These are phyloP conservation scores for Melinaea marsaeus DNA, from an alignment of 2,888 invertebrate species.

Conservation along the genomic window DNA sequence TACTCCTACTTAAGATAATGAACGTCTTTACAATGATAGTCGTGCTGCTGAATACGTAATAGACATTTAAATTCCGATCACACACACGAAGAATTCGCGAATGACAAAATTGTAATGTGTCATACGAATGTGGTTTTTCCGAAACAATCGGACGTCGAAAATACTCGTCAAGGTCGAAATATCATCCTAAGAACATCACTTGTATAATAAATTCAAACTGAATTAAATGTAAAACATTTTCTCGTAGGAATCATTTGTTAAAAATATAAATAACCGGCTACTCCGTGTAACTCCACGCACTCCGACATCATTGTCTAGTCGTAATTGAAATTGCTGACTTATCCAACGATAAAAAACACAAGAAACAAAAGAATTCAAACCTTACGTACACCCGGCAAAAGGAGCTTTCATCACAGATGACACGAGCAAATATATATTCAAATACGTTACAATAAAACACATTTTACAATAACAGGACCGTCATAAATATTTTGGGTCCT, in stretches of 20 bases:
- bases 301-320: constrained; percentile 31
- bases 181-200: too few relatives aligned
- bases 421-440: constrained; percentile 20
- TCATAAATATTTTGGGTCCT: constrained; percentile 27
- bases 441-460: constrained; percentile 21
- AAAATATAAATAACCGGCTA: constrained; percentile 20
- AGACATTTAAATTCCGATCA: constrained; percentile 28
- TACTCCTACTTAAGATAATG: background rate
- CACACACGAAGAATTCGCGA: constrained; percentile 27
- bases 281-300: constrained; percentile 26
- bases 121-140: constrained; percentile 34
- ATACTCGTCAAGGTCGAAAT: too few relatives aligned
- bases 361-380: constrained; percentile 66
- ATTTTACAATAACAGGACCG: constrained; percentile 26
- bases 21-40: background rate
- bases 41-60: constrained; percentile 6
- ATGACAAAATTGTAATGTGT: constrained; percentile 26
- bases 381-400: constrained; percentile 40
- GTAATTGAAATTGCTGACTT: constrained; percentile 44
- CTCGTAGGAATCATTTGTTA: constrained; percentile 15
- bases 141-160: constrained; percentile 12
- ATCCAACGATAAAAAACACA: constrained; percentile 60
- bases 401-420: constrained; percentile 11
- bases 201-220: too few relatives aligned
- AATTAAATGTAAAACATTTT: background rate